These are phyloP conservation scores for Pectinophora gossypiella DNA, from an alignment of 1,140 invertebrate genomes.

Conservation along the genomic window DNA sequence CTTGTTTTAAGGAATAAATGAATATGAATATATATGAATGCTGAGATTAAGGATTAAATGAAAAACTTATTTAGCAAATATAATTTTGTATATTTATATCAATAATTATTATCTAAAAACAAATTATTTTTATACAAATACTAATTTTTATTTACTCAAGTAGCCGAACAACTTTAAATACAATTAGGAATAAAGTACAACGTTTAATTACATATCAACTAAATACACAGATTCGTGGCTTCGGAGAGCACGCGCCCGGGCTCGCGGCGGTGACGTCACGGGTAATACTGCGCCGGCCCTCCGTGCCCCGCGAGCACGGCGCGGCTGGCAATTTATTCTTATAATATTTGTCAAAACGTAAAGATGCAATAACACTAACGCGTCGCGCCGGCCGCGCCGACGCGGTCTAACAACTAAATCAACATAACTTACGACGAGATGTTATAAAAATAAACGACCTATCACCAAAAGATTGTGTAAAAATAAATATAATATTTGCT, in stretches of 20 bases:
- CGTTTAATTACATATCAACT: not conserved
- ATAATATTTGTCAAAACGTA: too few species aligned
- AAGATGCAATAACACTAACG: too few species aligned
- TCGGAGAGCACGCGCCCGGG: too few species aligned
- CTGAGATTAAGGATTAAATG: conserved; percentile 5
- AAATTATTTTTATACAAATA: conserved; percentile 27
- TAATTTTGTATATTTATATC: conserved; percentile 55
- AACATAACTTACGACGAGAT: not conserved
- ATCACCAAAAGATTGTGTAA: not conserved
- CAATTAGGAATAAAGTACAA: not conserved
- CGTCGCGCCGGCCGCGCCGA: too few species aligned
- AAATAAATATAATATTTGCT: not conserved
- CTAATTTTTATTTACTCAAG: conserved; percentile 8
- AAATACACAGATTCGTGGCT: too few species aligned
- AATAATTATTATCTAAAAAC: conserved; percentile 46
- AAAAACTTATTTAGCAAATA: conserved; percentile 45
- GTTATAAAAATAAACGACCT: not conserved
- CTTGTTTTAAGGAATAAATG: too few species aligned
- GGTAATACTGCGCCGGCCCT: not conserved
- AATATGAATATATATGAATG: too few species aligned
- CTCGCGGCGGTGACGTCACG: too few species aligned
- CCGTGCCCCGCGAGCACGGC: not conserved
- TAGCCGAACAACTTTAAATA: conserved; percentile 3
- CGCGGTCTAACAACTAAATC: not conserved
- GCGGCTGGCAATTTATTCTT: too few species aligned